phyloP scores from a whole-genome alignment of 2,113 vertebrate species.

The Syngnathus scovelli region DNA sequence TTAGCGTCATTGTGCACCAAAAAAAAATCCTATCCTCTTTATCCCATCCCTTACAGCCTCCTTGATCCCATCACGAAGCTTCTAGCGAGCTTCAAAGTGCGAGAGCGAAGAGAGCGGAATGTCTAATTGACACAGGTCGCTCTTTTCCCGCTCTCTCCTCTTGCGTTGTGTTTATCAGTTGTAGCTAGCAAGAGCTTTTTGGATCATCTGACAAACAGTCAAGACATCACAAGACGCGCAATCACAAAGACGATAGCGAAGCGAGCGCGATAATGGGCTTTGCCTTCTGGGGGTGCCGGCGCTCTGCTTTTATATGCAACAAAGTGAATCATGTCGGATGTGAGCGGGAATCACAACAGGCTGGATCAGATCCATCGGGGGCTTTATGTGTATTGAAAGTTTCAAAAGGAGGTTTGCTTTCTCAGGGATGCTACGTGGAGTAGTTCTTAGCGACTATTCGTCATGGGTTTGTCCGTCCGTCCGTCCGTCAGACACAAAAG shows the following conservation, averaged over 20 bases:
- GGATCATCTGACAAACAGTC: conserved; percentile 50
- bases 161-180: conserved; percentile 44
- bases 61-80: conserved; percentile 58
- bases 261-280: conserved; percentile 43
- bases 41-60: conserved; percentile 49
- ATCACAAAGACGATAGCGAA: conserved; percentile 50
- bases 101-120: conserved; percentile 38
- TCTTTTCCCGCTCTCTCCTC: conserved; percentile 17
- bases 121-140: conserved; percentile 45
- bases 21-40: conserved; percentile 44
- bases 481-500: not conserved
- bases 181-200: conserved; percentile 34
- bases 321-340: conserved; percentile 32
- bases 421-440: conserved; percentile 18
- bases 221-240: conserved; percentile 42
- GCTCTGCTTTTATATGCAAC: conserved; percentile 35
- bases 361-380: conserved; percentile 11
- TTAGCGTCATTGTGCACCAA: conserved; percentile 33
- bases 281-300: conserved; percentile 27
- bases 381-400: not conserved
- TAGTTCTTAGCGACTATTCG: not conserved
- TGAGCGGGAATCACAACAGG: conserved; percentile 27
- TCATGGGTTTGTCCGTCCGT: not conserved
- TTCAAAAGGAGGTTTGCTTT: conserved; percentile 20
- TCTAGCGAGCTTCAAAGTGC: conserved; percentile 49